Conservation (phyloP, 2,113 vertebrate genomes). For the Pluvianellus socialis region DNA sequence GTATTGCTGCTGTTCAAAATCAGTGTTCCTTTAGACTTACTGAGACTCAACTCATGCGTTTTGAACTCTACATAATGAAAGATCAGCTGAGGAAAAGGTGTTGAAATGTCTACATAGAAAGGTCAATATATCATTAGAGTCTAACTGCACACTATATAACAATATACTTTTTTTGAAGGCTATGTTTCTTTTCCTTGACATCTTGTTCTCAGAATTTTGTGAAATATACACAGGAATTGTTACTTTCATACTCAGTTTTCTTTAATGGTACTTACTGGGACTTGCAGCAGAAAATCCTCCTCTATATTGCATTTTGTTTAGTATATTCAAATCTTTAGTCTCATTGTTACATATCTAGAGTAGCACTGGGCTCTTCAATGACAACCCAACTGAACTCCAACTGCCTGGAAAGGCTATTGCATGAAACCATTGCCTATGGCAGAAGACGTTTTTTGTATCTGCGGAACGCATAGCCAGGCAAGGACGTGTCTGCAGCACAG, state of each 20-base stretch:
- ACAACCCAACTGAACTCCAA: neutral
- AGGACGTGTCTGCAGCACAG: accelerated
- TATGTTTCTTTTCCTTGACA: neutral
- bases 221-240: neutral
- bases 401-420: neutral
- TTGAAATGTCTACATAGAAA: neutral
- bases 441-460: neutral
- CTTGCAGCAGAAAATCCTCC: neutral
- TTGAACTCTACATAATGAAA: neutral
- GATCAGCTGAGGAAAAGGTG: neutral
- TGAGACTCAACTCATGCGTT: neutral
- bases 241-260: neutral
- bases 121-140: neutral
- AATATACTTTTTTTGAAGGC: neutral
- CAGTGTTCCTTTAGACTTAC: neutral
- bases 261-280: neutral
- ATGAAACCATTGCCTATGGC: neutral
- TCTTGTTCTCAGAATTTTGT: neutral
- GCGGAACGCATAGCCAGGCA: neutral
- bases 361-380: neutral
- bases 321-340: neutral
- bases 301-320: neutral
- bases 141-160: neutral
- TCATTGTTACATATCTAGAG: neutral
- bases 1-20: neutral